phyloP scores from a whole-genome alignment of 2,113 vertebrate species.

The Gadus macrocephalus region DNA sequence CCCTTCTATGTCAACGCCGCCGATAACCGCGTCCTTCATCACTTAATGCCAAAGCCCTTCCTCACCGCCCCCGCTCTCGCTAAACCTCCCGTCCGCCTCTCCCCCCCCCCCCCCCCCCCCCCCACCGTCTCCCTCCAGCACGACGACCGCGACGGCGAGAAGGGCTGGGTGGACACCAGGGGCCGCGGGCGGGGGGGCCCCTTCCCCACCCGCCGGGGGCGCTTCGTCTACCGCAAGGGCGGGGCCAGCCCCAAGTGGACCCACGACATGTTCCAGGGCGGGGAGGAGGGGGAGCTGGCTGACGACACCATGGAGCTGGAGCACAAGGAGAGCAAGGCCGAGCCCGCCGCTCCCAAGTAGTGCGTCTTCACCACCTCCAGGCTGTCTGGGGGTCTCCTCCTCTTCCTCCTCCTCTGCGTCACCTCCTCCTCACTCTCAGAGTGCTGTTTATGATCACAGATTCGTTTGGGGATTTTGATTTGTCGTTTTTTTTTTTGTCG shows the following conservation, averaged over 20 bases:
- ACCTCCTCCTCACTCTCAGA: background rate
- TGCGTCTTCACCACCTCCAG: no score
- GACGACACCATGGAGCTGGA: constrained; percentile 80
- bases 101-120: background rate
- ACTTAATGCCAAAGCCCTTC: no score
- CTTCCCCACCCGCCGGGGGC: constrained; percentile 83
- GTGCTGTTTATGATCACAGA: background rate
- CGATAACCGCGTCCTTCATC: no score
- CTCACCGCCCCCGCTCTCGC: no score
- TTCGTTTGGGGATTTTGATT: background rate
- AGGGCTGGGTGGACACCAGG: constrained; percentile 85
- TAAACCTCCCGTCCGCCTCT: background rate
- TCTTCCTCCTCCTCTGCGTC: no score
- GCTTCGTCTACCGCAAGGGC: constrained; percentile 87
- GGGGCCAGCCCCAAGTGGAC: constrained; percentile 92
- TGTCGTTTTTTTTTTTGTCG: background rate
- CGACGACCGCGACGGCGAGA: constrained; percentile 91
- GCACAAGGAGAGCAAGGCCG: constrained; percentile 75
- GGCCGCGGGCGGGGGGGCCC: constrained; percentile 80
- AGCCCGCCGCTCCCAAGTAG: constrained; percentile 63
- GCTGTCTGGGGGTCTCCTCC: no score
- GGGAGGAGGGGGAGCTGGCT: constrained; percentile 80
- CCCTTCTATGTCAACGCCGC: no score
- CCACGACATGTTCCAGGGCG: constrained; percentile 94
- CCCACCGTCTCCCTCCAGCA: constrained; percentile 71